phyloP scores from a whole-genome alignment of 2,113 vertebrate genomes.

The Pachyramphus minor region DNA sequence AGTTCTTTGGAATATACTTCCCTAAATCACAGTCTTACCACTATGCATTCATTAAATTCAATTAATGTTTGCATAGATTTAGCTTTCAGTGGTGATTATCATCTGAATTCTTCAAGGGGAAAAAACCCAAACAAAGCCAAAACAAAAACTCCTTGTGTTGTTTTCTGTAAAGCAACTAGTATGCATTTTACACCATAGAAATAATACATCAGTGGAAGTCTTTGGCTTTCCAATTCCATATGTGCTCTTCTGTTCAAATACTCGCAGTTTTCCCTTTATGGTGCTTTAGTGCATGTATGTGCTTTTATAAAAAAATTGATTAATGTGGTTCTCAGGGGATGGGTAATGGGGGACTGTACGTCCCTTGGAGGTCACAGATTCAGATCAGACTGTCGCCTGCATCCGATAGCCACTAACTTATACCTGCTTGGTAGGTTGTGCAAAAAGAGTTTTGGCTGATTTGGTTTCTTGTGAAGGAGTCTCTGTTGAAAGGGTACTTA shows the following conservation, averaged over 20 bases:
- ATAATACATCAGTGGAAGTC: not conserved
- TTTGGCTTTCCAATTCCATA: not conserved
- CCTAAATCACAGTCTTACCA: not conserved
- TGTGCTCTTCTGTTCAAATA: not conserved
- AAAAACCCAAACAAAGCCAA: not conserved
- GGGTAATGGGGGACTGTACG: not conserved
- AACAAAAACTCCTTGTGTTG: not conserved
- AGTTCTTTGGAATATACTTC: not conserved
- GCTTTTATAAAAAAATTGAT: not conserved
- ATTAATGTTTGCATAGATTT: not conserved
- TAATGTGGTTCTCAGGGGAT: not conserved
- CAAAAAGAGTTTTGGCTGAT: not conserved
- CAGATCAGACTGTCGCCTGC: not conserved
- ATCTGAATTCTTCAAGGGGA: not conserved
- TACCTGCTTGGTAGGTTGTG: not conserved
- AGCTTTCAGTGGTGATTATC: not conserved
- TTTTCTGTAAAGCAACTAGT: not conserved
- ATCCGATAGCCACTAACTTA: not conserved
- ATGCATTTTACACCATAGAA: not conserved
- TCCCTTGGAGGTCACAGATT: not conserved
- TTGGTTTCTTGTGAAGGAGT: not conserved
- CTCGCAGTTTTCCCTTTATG: not conserved
- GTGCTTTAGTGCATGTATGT: not conserved
- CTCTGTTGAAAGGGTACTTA: not conserved
- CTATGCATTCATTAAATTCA: not conserved